Evolutionary conservation across 1,140 invertebrate species (phyloP).

Genomic region (Zaprionus gabonicus): DNA sequence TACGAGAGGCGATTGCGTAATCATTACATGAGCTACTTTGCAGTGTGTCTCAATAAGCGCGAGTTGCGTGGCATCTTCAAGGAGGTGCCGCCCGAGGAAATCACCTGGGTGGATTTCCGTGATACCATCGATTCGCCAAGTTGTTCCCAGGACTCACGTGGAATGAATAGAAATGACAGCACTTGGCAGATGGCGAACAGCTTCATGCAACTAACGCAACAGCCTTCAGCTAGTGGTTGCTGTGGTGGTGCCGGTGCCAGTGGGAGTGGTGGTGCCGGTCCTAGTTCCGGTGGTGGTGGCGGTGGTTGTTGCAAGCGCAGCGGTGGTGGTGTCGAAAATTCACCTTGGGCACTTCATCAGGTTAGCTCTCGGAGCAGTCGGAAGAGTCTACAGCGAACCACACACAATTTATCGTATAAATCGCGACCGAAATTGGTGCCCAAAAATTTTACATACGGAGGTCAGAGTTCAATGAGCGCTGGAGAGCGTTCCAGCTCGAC

Average conservation of each 20-base stretch:
- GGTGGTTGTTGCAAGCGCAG: not conserved
- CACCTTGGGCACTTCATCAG: not conserved
- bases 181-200: constrained; percentile 20
- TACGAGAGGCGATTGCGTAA: constrained; percentile 59
- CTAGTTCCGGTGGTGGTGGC: too few relatives aligned
- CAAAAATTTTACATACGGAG: not conserved
- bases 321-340: not conserved
- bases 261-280: not conserved
- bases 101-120: constrained; percentile 53
- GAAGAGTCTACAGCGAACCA: not conserved
- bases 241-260: not conserved
- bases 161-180: not conserved
- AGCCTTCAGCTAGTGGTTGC: constrained; percentile 5
- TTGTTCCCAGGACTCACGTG: not conserved
- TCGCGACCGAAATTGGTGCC: constrained; percentile 30
- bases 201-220: not conserved
- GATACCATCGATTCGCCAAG: constrained; percentile 5
- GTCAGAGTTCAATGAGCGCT: not conserved
- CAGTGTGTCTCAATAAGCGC: constrained; percentile 56
- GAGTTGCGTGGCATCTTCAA: constrained; percentile 52
- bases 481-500: not conserved
- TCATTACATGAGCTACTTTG: constrained; percentile 69
- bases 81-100: constrained; percentile 32
- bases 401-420: constrained; percentile 11
- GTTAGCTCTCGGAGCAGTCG: not conserved